Conservation (phyloP, 2,113 vertebrate species). For the Dipodomys ordii region DNA sequence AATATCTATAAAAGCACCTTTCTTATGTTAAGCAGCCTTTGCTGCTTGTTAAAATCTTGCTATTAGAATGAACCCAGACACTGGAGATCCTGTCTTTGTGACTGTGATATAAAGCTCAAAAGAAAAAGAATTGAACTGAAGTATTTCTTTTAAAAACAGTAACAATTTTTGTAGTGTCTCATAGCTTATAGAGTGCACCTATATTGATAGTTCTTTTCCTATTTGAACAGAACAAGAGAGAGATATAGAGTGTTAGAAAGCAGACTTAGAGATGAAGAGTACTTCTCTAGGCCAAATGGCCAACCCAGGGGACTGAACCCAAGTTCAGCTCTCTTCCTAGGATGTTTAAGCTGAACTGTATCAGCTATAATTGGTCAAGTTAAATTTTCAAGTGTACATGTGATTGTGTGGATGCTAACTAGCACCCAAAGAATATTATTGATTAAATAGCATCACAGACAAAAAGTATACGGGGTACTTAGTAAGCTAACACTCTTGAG, state of each 20-base stretch:
- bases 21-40: background rate
- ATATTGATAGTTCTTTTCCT: background rate
- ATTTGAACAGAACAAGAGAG: background rate
- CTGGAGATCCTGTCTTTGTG: conserved; percentile 23
- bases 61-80: conserved; percentile 18
- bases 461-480: too few relatives aligned
- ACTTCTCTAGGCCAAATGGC: background rate
- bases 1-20: conserved; percentile 5
- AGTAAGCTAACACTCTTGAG: background rate
- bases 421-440: background rate
- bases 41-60: background rate
- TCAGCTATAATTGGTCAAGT: background rate
- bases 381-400: background rate
- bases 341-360: background rate
- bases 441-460: background rate
- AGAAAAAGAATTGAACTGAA: background rate
- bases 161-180: background rate
- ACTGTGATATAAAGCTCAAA: background rate
- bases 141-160: too few relatives aligned
- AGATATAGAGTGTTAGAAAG: background rate
- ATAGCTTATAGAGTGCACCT: background rate
- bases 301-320: background rate
- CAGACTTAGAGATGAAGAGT: background rate
- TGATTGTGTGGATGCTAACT: background rate
- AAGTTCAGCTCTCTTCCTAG: background rate